Base-by-base conservation (phyloP, 1,140 invertebrate genomes). In the Drosophila kepulauana region DNA sequence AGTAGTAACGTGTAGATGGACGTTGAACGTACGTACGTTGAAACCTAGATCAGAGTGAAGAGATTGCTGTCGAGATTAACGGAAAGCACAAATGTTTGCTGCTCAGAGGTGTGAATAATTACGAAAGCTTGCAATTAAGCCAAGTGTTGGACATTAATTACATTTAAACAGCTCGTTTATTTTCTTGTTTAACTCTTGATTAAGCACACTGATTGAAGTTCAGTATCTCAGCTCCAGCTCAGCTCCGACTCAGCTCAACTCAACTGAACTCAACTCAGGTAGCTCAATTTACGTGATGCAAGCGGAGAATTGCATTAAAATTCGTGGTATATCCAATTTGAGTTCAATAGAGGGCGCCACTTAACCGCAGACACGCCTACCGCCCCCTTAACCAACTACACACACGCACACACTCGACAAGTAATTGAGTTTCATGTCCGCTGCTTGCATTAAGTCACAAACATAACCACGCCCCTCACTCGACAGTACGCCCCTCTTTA, bases 291-390 rank as follows among this genome's bases (percentile, higher is more conserved):
- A 59, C 54, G 64, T 51, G 58, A 45, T 67, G 65, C 64, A 49
- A 51, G 30, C 66, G 11, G 63, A 80, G 72, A 79, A 87, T 87
- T 77, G 66, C 79, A 88, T 82, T 82, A 88, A 73, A 77, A 48
- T 45, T 69, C 75, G 84, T 71, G 79, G 76, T 82, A 75, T 68
- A 62, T 77, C 62, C 75, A 74, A 86, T 86, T 87, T 79, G 70
- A 76, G 74, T 78, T 56, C 68, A 79, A 81, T 78, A 70, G 62
- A 71, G 33, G 51, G 20, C 16, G 30, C 43, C 51, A 57, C 20
- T 72, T 49, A 52, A 72, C 62, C 62, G 54, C 69, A 70, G 57
- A 35, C 49, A n/a, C 46, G 45, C 56, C 33, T 15, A 62, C 15
- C 49, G 38, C 41, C 61, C 45, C 66, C 46, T 64, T 70, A 75